Conservation (phyloP, 2,888 invertebrate species). For the Phasia obesa region DNA sequence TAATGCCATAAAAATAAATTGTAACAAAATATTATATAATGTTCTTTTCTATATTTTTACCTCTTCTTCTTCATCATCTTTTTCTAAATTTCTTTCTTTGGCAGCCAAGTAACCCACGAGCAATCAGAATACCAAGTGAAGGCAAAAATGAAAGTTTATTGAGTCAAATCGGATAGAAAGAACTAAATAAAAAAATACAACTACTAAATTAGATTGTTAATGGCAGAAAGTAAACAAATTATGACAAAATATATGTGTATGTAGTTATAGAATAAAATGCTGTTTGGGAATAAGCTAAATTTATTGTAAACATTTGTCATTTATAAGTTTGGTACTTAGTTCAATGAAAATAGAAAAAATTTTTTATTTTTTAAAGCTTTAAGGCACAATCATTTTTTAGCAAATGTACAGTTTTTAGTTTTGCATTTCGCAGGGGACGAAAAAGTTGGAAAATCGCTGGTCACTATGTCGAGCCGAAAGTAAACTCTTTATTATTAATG, state of each 20-base stretch:
- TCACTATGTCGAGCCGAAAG: no score
- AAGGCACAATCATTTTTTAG: no score
- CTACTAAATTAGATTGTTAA: slow-evolving; percentile 58
- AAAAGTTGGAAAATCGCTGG: no score
- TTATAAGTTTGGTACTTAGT: background rate
- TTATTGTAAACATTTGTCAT: background rate
- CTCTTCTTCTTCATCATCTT: background rate
- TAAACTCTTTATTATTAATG: no score
- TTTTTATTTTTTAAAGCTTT: no score
- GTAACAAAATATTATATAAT: slow-evolving; percentile 72
- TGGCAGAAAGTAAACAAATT: slow-evolving; percentile 63
- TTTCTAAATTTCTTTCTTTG: background rate
- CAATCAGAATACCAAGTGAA: slow-evolving; percentile 25
- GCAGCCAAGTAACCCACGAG: background rate
- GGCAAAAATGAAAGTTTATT: slow-evolving; percentile 62
- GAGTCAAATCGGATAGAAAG: slow-evolving; percentile 22
- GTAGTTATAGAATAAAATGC: background rate
- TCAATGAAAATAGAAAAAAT: background rate
- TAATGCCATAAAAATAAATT: slow-evolving; percentile 81
- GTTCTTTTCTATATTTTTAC: slow-evolving; percentile 24
- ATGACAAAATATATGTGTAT: slow-evolving; percentile 40
- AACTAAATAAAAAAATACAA: slow-evolving; percentile 32
- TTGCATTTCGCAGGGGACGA: no score
- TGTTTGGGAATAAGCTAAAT: no score
- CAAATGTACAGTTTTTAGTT: no score